Percentiles rank a stretch among this genome's conserved stretches.
phyloP scores from a whole-genome alignment of 2,113 vertebrate species.

The Gymnarchus niloticus region DNA sequence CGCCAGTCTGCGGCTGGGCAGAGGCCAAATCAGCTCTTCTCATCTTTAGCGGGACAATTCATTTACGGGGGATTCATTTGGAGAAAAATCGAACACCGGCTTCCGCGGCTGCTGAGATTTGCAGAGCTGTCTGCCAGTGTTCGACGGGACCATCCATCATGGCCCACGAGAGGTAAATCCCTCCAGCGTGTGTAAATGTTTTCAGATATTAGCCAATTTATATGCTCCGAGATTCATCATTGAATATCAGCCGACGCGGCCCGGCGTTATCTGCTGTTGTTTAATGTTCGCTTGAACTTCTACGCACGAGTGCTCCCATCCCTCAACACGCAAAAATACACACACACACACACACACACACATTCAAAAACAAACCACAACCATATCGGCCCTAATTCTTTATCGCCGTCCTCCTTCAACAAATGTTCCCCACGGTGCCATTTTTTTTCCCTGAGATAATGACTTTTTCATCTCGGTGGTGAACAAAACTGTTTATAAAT shows the following conservation, averaged over 20 bases:
- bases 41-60: conserved; percentile 95
- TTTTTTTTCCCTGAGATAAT: conserved; percentile 91
- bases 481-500: conserved; percentile 47
- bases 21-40: conserved; percentile 81
- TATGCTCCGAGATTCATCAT: conserved; percentile 99
- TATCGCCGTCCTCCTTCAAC: conserved; percentile 95
- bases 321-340: conserved; percentile 84
- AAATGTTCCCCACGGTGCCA: conserved; percentile 98
- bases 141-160: conserved; percentile 99
- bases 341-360: conserved; percentile 65
- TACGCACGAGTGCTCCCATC: conserved; percentile 97
- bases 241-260: conserved; percentile 99
- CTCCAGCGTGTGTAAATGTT: conserved; percentile 99
- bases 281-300: conserved; percentile 98
- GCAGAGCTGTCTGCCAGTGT: conserved; percentile 98
- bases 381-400: conserved; percentile 97
- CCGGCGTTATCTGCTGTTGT: conserved; percentile 95
- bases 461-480: conserved; percentile 80
- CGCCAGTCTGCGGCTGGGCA: conserved; percentile 66
- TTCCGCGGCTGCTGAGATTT: conserved; percentile 99
- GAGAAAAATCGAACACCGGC: conserved; percentile 99
- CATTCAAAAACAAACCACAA: conserved; percentile 99
- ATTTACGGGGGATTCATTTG: conserved; percentile 99
- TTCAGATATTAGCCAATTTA: conserved; percentile 99
- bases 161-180: conserved; percentile 99